These are phyloP conservation scores for Ormia ochracea DNA, from an alignment of 2,888 invertebrate species.

Conservation along the genomic window DNA sequence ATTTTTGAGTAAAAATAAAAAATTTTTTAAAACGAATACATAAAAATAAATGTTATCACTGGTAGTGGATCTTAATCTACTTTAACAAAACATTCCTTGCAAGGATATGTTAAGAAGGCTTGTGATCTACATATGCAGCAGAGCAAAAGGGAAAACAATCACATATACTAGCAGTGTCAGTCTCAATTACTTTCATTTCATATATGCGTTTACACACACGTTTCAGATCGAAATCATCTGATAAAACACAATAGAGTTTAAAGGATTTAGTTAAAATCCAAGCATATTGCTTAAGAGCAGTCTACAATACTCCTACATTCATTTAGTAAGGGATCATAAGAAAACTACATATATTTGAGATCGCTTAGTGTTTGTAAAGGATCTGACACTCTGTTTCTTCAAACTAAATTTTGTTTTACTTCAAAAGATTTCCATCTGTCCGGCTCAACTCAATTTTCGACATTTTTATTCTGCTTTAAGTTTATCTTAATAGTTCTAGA, in stretches of 20 bases:
- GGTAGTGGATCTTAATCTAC: slow-evolving; percentile 7
- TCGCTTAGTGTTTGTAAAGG: background rate
- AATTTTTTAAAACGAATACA: background rate
- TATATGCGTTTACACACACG: background rate
- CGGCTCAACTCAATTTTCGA: background rate
- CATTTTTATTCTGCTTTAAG: background rate
- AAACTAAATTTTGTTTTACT: background rate
- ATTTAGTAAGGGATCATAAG: background rate
- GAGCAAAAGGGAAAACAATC: background rate
- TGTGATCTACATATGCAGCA: background rate
- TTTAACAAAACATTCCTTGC: background rate
- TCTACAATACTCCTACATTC: background rate
- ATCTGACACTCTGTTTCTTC: background rate
- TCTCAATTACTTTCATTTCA: background rate
- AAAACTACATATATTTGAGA: background rate
- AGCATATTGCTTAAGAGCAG: background rate
- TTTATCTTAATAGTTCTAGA: background rate
- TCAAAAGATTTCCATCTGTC: slow-evolving; percentile 28
- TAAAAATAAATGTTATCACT: slow-evolving; percentile 10
- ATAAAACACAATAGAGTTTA: background rate
- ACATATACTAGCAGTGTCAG: background rate
- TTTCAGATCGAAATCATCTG: background rate
- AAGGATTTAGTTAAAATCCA: slow-evolving; percentile 55
- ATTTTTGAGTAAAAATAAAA: background rate
- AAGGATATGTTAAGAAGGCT: slow-evolving; percentile 4